Evolutionary conservation across 2,113 vertebrate genomes (phyloP).

Genomic region (Tapirus terrestris): DNA sequence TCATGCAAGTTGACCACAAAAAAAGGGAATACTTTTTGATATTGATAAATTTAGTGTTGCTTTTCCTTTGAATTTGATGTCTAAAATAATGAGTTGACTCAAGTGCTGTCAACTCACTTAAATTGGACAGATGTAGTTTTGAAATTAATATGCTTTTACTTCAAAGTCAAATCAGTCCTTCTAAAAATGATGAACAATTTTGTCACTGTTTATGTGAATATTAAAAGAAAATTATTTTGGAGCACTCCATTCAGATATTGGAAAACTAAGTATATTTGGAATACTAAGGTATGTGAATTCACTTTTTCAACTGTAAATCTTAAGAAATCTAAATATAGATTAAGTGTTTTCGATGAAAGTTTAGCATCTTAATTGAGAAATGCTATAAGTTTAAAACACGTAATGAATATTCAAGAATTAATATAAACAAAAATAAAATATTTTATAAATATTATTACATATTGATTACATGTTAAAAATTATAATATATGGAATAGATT

Average conservation of each 20-base stretch:
- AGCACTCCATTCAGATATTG: not conserved
- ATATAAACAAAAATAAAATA: not conserved
- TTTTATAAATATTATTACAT: not conserved
- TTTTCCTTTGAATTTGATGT: not conserved
- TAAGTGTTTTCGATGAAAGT: not conserved
- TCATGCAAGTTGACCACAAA: not conserved
- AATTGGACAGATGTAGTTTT: not conserved
- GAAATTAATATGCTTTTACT: constrained; percentile 23
- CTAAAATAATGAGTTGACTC: not conserved
- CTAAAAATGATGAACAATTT: not conserved
- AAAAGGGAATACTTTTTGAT: not conserved
- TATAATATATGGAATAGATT: not conserved
- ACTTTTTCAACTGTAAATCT: not conserved
- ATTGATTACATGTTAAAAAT: not conserved
- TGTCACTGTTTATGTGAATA: not conserved
- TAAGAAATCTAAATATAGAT: not conserved
- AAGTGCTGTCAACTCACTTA: not conserved
- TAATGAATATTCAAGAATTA: not conserved
- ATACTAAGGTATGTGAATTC: not conserved
- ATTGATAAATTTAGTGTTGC: not conserved
- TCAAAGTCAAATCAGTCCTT: not conserved
- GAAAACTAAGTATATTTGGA: not conserved
- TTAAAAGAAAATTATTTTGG: constrained; percentile 26
- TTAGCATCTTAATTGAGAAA: not conserved
- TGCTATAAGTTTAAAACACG: not conserved